A percentile compares a stretch with the other conserved stretches of the same genome.
phyloP scores from a whole-genome alignment of 2,113 vertebrate species.

The Chloroceryle aenea region DNA sequence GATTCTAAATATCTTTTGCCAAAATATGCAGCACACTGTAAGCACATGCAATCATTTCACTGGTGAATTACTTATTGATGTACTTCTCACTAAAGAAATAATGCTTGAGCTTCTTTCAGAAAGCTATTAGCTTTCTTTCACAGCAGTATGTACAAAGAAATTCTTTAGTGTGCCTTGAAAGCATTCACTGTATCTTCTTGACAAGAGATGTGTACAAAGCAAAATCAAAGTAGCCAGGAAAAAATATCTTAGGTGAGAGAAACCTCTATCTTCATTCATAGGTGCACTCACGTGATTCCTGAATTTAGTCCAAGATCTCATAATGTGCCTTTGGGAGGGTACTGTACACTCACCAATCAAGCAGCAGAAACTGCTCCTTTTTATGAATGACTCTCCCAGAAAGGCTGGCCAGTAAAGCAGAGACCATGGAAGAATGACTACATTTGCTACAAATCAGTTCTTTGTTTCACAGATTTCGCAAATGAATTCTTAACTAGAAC shows the following conservation, averaged over 20 bases:
- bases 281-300: accelerated
- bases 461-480: background rate
- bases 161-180: background rate
- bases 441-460: background rate
- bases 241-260: background rate
- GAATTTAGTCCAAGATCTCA: background rate
- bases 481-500: background rate
- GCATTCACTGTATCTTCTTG: background rate
- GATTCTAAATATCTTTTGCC: conserved; percentile 25
- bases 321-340: accelerated
- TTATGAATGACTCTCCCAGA: background rate
- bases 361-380: background rate
- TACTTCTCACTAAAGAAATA: background rate
- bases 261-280: background rate
- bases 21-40: conserved; percentile 2
- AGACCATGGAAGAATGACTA: background rate
- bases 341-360: background rate
- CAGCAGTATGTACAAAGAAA: background rate
- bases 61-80: background rate
- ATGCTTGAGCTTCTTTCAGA: background rate
- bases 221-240: background rate
- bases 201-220: background rate
- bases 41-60: background rate
- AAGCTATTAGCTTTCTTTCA: background rate
- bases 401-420: background rate